Base-by-base conservation (phyloP, 2,888 invertebrate species). In the Athetis lepigone region DNA sequence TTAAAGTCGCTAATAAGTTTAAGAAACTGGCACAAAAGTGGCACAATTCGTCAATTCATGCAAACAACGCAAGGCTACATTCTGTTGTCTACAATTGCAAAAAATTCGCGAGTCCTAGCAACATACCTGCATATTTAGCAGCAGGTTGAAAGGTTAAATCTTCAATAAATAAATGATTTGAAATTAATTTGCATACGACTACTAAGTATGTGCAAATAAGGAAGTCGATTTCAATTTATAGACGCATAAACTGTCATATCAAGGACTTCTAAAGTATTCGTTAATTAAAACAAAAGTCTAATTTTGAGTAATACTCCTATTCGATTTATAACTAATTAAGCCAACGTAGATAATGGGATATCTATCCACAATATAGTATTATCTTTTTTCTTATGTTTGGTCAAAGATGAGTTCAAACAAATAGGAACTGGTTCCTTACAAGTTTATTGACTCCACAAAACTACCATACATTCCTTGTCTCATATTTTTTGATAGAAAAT, bases 401-500 rank as follows among this genome's bases (percentile, higher is more conserved):
- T 87, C 87, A 87, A 87, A 89, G 88, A 90, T 93, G 89, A 90
- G 88, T 87, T 88, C 89, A 92, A 92, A 92, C 91, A 91, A 90
- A 89, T 86, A 88, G 86, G 88, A 93, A 94, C 93, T 91, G 78
- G 93, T 93, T 93, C 81, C 79, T 83, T 82, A 67, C 65, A 85
- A 88, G 94, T 94, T 94, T 93, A 88, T 93, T 94, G 94, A 94
- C 94, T 92, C 88, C 90, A 90, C 87, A 74, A 86, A 89, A 91
- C 90, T 90, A 87, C 82, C 78, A 85, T 81, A 85, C 88, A 85
- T 86, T 85, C 81, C 83, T 79, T 83, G 80, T 77, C 70, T 85
- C 65, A 62, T 65, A 75, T 77, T 77, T 82, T 82, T 85, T 79
- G 75, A 82, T 83, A 81, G 80, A 81, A 85, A 84, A 82, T 81